Evolutionary conservation across 2,797 vertebrate genomes (phyloP), one percentile per base, ranked within the genome.

Genomic region (Buphagus erythrorhynchus): DNA sequence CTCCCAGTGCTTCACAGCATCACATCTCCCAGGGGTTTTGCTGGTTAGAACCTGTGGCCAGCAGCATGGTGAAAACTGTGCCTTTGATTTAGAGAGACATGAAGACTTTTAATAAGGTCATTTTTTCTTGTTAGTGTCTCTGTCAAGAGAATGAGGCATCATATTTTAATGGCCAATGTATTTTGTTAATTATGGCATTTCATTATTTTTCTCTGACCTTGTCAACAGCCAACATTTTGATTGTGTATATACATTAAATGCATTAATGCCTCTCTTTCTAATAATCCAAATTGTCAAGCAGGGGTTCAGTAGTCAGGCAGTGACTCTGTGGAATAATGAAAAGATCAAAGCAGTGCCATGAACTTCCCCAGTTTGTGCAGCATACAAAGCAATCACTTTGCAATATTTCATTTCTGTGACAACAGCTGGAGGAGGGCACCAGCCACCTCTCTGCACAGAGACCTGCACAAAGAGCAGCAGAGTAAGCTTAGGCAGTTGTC

Each of bases 161-260:
- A 46, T 88, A 59, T 66, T 94, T 95, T 95, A 95, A 96, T 95
- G 77, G 79, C 40, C 89, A 94, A 95, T 96, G 96, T 91, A 96
- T 95, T 96, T 90, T 88, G 67, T 83, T 96, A 96, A 95, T 95
- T 93, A 93, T 31, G 22, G 55, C 67, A 67, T 86, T 96, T 90
- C 63, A 91, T 97, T 96, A 86, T 90, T 95, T 96, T 96, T 69
- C 87, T 76, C 61, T 86, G 89, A 96, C 87, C 95, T 96, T 96
- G 96, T 91, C 94, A 95, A 94, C 73, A 83, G 89, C 49, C 89
- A 84, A 51, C 45, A 73, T 86, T 93, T 71, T 57, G 71, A 48
- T 40, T 0, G 1, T 90, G 90, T 73, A 33, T 78, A 52, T 76
- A 45, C 63, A 76, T 90, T 86, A 88, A 91, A 86, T 62, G 57